Conservation (phyloP, 2,888 invertebrate species). For the Orchesellides sinensis region DNA sequence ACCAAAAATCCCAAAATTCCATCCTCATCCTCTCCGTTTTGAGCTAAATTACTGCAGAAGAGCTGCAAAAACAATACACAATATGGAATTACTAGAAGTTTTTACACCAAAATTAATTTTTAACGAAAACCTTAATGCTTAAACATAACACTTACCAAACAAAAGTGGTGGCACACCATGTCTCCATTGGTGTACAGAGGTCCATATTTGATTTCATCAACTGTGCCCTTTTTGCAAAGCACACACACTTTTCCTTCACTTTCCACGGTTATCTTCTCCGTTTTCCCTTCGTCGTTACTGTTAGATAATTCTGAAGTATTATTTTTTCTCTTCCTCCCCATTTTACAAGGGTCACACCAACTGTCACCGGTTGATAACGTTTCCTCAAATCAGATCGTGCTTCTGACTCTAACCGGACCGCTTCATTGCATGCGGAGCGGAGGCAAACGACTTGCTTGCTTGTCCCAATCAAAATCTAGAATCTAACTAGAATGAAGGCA, state of each 20-base stretch:
- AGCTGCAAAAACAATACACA: constrained; percentile 79
- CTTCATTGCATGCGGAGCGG: no score
- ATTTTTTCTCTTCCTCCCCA: neutral
- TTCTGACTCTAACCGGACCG: no score
- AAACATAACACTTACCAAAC: constrained; percentile 63
- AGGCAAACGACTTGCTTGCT: no score
- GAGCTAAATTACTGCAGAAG: constrained; percentile 83
- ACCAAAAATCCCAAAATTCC: constrained; percentile 87
- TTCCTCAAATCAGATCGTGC: no score
- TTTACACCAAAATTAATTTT: neutral
- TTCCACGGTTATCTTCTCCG: constrained; percentile 2
- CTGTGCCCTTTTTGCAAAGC: constrained; percentile 61
- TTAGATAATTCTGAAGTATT: neutral
- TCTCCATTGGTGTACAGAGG: constrained; percentile 60
- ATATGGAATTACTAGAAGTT: neutral
- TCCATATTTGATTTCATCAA: constrained; percentile 67
- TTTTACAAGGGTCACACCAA: no score
- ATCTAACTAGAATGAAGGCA: no score
- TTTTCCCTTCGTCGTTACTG: neutral
- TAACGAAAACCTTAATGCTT: no score
- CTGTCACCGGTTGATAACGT: no score
- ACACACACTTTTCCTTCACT: constrained; percentile 28
- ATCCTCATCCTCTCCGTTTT: constrained; percentile 82
- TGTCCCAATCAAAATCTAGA: no score
- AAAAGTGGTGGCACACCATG: constrained; percentile 65